These are phyloP conservation scores for Drosophila nigrodunni DNA, from an alignment of 1,140 invertebrate species.

Conservation along the genomic window DNA sequence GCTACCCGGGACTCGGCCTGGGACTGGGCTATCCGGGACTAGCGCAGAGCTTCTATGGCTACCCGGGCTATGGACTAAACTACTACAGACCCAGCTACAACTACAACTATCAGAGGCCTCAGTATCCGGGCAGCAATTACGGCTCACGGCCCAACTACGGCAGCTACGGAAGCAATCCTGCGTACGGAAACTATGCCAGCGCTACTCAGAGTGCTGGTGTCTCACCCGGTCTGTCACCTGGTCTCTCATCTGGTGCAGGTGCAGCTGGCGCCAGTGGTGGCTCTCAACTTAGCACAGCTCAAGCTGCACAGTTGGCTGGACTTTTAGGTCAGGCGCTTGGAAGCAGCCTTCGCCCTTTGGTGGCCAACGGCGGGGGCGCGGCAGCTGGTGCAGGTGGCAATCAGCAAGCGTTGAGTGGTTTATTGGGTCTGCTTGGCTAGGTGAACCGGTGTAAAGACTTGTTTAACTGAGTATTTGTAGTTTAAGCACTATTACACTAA, in stretches of 20 bases:
- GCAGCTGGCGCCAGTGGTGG: constrained; percentile 7
- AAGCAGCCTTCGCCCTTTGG: constrained; percentile 63
- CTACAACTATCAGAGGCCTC: constrained; percentile 57
- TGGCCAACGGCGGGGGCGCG: constrained; percentile 59
- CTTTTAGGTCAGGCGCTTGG: constrained; percentile 65
- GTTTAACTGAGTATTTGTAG: constrained; percentile 6
- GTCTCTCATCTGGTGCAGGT: background rate
- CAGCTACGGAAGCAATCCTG: constrained; percentile 21
- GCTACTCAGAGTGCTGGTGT: background rate
- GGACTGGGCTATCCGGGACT: constrained; percentile 43
- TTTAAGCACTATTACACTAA: constrained; percentile 13
- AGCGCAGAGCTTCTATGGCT: constrained; percentile 45
- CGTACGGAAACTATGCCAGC: constrained; percentile 4
- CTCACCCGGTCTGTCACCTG: background rate
- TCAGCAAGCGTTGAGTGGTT: constrained; percentile 51
- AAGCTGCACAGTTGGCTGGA: constrained; percentile 64
- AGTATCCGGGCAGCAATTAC: constrained; percentile 48
- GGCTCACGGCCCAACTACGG: constrained; percentile 55
- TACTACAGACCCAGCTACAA: constrained; percentile 47
- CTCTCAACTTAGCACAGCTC: constrained; percentile 51
- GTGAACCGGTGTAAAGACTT: background rate
- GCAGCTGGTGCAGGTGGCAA: constrained; percentile 25
- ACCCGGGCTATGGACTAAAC: constrained; percentile 49
- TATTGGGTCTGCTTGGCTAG: constrained; percentile 58
- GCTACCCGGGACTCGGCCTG: constrained; percentile 54